These are phyloP conservation scores for Oncorhynchus keta DNA, from an alignment of 2,113 vertebrate species.

Conservation along the genomic window DNA sequence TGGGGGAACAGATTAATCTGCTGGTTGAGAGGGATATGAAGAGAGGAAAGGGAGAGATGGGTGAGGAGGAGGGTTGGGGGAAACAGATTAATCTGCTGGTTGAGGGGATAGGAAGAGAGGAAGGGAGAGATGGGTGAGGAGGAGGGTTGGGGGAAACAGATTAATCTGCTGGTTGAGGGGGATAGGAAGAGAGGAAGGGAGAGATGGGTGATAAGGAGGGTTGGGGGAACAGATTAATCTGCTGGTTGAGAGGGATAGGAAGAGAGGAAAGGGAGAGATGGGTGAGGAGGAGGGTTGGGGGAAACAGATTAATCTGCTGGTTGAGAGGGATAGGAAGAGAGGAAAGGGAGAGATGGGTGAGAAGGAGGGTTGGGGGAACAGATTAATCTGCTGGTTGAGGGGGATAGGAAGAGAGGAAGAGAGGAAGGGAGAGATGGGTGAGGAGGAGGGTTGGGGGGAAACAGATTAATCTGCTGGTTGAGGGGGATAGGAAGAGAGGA, in stretches of 20 bases:
- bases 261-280: neutral
- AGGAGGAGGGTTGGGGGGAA: neutral
- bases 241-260: constrained; percentile 13
- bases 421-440: constrained; percentile 30
- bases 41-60: constrained; percentile 19
- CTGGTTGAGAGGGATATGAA: constrained; percentile 10
- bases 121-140: constrained; percentile 14
- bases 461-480: neutral
- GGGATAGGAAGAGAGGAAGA: constrained; percentile 9
- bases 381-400: neutral
- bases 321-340: neutral
- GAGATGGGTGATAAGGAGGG: constrained; percentile 24
- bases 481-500: constrained; percentile 20
- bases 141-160: too few species aligned
- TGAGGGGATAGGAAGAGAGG: constrained; percentile 15
- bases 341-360: constrained; percentile 11
- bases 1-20: too few species aligned
- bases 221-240: too few species aligned
- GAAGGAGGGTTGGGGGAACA: neutral
- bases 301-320: neutral
- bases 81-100: neutral
- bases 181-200: constrained; percentile 18
- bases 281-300: too few species aligned
- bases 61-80: too few species aligned
- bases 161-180: constrained; percentile 1